Percentiles rank a stretch among this genome's conserved stretches.
Evolutionary conservation across 2,113 vertebrate genomes (phyloP).

Genomic region (Dasyornis broadbenti): DNA sequence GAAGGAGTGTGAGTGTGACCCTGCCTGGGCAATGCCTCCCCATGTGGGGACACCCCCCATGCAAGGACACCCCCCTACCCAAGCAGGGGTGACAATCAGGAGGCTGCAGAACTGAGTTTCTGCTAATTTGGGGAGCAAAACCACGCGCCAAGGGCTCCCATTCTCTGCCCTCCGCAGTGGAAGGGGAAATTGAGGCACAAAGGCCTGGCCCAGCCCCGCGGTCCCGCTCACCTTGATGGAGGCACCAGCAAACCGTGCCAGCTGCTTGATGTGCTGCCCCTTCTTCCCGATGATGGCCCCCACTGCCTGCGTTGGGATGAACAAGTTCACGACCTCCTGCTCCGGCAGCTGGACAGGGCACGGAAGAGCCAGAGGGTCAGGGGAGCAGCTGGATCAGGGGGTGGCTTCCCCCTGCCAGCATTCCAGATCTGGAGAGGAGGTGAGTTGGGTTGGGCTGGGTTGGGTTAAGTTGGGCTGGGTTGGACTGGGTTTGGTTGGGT

Average conservation of each 20-base stretch:
- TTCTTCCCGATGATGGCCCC: slow-evolving; percentile 96
- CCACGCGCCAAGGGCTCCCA: fast-evolving
- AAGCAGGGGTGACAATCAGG: neutral
- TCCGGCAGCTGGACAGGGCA: slow-evolving; percentile 75
- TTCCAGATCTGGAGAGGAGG: too few species aligned
- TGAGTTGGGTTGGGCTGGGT: too few species aligned
- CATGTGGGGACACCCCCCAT: fast-evolving
- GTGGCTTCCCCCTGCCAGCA: neutral
- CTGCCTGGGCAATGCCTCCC: fast-evolving
- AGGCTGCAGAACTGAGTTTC: neutral
- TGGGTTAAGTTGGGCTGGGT: too few species aligned
- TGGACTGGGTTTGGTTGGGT: neutral
- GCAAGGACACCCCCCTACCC: neutral
- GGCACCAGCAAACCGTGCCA: slow-evolving; percentile 90
- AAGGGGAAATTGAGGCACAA: neutral
- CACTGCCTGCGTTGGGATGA: slow-evolving; percentile 94
- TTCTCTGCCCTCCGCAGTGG: fast-evolving
- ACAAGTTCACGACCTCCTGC: slow-evolving; percentile 93
- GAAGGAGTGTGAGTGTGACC: neutral
- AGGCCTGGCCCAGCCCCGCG: fast-evolving
- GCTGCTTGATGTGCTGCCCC: slow-evolving; percentile 94
- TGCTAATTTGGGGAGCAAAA: neutral
- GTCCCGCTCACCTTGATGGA: slow-evolving; percentile 87
- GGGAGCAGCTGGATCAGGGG: fast-evolving
- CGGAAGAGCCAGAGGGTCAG: fast-evolving